phyloP scores from a whole-genome alignment of 2,797 vertebrate species.

The Smutsia temminckii region DNA sequence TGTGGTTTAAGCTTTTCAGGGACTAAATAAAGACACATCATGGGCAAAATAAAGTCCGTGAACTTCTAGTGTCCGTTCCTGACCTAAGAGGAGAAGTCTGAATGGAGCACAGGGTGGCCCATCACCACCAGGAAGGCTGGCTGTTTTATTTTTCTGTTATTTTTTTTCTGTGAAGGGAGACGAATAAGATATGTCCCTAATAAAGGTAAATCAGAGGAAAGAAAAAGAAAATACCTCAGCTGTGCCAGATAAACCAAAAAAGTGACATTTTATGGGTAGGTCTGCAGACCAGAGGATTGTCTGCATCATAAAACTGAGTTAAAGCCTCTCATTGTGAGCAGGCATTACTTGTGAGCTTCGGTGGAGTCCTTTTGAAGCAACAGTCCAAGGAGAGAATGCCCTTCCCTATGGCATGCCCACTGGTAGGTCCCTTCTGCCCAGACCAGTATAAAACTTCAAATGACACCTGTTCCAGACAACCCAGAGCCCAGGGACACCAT shows the following conservation, averaged over 20 bases:
- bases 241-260: background rate
- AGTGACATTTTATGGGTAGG: background rate
- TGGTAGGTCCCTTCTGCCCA: background rate
- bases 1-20: slow-evolving; percentile 4
- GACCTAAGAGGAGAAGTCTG: background rate
- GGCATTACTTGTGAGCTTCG: background rate
- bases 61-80: background rate
- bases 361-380: background rate
- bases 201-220: background rate
- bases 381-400: background rate
- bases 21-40: background rate
- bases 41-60: background rate
- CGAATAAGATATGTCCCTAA: background rate
- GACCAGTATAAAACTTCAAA: background rate
- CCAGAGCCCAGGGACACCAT: background rate
- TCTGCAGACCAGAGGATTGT: slow-evolving; percentile 45
- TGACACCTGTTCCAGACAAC: background rate
- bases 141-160: background rate
- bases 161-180: background rate
- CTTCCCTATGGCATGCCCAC: background rate
- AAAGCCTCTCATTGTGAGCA: background rate
- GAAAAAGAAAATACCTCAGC: background rate
- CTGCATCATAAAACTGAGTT: background rate
- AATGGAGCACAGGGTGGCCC: background rate
- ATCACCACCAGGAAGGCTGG: background rate